Conservation (phyloP, 2,113 vertebrate species). For the Laticauda colubrina region DNA sequence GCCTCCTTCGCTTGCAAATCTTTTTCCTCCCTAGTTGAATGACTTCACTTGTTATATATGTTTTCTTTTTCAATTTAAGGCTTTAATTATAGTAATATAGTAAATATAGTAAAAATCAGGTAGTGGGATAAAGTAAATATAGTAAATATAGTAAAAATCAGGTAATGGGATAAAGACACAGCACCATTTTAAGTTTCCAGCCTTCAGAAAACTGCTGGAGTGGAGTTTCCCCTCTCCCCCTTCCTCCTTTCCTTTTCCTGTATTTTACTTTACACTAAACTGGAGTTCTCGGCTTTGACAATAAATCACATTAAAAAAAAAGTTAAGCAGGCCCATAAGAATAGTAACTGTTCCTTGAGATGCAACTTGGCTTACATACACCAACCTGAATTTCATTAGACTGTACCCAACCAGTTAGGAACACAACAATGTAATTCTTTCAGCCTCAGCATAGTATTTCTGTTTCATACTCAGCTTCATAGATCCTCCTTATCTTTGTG, state of each 20-base stretch:
- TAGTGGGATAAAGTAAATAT: background rate
- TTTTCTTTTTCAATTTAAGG: constrained; percentile 18
- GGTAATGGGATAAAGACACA: constrained; percentile 5
- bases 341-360: background rate
- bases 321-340: constrained; percentile 17
- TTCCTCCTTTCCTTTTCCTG: background rate
- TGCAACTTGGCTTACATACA: background rate
- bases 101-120: background rate
- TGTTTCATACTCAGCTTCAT: background rate
- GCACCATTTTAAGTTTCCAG: constrained; percentile 15
- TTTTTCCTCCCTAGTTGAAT: background rate
- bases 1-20: background rate
- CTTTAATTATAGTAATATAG: constrained; percentile 5
- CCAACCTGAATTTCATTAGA: background rate
- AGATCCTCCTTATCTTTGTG: background rate
- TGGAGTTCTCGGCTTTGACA: constrained; percentile 14
- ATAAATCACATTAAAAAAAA: constrained; percentile 23
- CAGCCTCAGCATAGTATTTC: no score
- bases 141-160: background rate
- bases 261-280: background rate
- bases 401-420: background rate
- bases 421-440: background rate
- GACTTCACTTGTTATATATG: constrained; percentile 21
- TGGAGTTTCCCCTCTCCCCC: background rate
- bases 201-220: constrained; percentile 7